phyloP scores from a whole-genome alignment of 2,113 vertebrate species.

The Melospiza georgiana region DNA sequence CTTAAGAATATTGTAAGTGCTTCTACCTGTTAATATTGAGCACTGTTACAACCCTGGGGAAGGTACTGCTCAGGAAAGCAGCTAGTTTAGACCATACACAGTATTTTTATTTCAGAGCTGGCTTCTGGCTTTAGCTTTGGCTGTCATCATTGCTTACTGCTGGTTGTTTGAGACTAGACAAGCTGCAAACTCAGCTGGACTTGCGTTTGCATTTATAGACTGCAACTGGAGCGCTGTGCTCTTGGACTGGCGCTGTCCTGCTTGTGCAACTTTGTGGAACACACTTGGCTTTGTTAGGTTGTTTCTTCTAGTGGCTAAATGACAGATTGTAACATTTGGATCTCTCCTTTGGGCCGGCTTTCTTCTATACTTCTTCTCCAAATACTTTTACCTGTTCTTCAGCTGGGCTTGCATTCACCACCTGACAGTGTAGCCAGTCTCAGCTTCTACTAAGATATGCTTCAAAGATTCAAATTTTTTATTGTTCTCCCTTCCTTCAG shows the following conservation, averaged over 20 bases:
- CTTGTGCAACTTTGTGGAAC: neutral
- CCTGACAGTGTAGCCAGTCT: neutral
- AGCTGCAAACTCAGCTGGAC: conserved; percentile 36
- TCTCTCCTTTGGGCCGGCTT: neutral
- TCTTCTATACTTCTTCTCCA: neutral
- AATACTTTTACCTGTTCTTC: neutral
- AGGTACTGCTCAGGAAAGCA: neutral
- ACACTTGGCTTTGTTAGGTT: neutral
- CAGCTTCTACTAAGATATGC: neutral
- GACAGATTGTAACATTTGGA: neutral
- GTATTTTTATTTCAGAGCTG: neutral
- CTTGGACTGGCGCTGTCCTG: neutral
- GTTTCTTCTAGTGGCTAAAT: neutral
- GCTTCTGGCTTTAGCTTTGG: neutral
- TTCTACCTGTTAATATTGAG: neutral
- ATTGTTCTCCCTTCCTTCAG: neutral
- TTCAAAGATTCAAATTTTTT: neutral
- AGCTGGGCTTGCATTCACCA: neutral
- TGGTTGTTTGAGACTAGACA: neutral
- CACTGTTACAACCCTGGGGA: neutral
- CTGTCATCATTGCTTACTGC: conserved; percentile 25
- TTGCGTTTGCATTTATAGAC: neutral
- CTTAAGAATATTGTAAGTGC: neutral
- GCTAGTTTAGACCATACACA: neutral
- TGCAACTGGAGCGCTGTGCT: neutral